Evolutionary conservation across 2,888 invertebrate species (phyloP), one percentile per base, ranked within the genome.

Genomic region (Theristus sp.): DNA sequence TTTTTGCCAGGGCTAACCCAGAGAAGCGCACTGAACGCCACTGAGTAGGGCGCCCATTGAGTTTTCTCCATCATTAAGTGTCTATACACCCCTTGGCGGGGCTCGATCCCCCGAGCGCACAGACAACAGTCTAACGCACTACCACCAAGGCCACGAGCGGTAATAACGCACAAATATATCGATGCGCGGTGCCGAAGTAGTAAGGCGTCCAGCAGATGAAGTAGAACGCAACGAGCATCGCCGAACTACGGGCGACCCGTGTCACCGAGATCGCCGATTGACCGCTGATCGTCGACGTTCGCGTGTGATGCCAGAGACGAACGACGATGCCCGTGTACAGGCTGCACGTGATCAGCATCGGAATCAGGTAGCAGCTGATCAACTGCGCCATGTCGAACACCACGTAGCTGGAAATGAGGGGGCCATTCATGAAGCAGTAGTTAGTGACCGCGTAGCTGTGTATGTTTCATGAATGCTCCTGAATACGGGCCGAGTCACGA

Each of bases 191-290:
- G n/a, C n/a, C n/a, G n/a, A n/a, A n/a, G n/a, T n/a, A n/a, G n/a
- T 71, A 71, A 0, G 71, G 71, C n/a, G 71, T 71, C 70, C 70
- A 71, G 64, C 71, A 70, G 57, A 69, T 64, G 64, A 70, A 71
- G 62, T 71, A 71, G 64, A 71, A 71, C 25, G 70, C 68, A n/a
- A 71, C 71, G n/a, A 71, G 70, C 66, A 72, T 65, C 13, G 70
- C 69, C 31, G 70, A 69, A 63, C 70, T 69, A 53, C 68, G 67
- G 61, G 69, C 68, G 10, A 71, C 70, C 53, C 70, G 57, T 3
- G 68, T 67, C 53, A 71, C 60, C 3, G 65, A 64, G 60, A 70
- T 71, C 56, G 65, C 65, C 1, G 71, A 71, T 38, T 67, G 64
- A 57, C 67, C 56, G 13, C 70, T 69, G 27, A 70, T 67, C 2